Evolutionary conservation across 2,888 invertebrate genomes (phyloP), one percentile per base, ranked within the genome.

Genomic region (Luffia ferchaultella): DNA sequence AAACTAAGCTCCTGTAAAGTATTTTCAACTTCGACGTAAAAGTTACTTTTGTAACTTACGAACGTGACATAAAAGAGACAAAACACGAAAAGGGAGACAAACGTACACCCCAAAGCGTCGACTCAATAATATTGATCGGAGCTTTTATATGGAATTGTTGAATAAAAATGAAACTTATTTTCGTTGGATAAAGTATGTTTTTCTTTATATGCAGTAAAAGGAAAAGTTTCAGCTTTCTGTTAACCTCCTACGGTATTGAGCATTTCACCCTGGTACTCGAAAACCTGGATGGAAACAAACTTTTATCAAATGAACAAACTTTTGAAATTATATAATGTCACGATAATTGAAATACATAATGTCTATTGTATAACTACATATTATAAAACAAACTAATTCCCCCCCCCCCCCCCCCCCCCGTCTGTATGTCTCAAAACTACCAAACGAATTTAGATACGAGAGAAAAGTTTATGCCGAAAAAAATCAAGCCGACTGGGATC

Each of bases 261-360:
- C n/a, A n/a, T n/a, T n/a, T n/a, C n/a, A n/a, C 12, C 30, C 30
- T 30, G 30, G 30, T 30, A 30, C 30, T 12, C 30, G 50, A 54
- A 52, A 55, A 53, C 54, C 56, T 60, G 57, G 55, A 58, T 52
- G 52, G 50, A 51, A 52, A 49, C 56, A 3, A 30, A 12, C 30
- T 12, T 30, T 30, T 30, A 3, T 30, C n/a, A n/a, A n/a, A n/a
- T n/a, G n/a, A n/a, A n/a, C n/a, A n/a, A n/a, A n/a, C n/a, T n/a
- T n/a, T n/a, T n/a, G n/a, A n/a, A n/a, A n/a, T n/a, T n/a, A n/a
- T n/a, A n/a, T n/a, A n/a, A n/a, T n/a, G n/a, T n/a, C n/a, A n/a
- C n/a, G n/a, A n/a, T n/a, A n/a, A n/a, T n/a, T n/a, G n/a, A n/a
- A n/a, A n/a, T n/a, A n/a, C n/a, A n/a, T n/a, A n/a, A n/a, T n/a